Base-by-base conservation (phyloP, 2,888 invertebrate genomes). In the Chalcosyrphus nemorum region DNA sequence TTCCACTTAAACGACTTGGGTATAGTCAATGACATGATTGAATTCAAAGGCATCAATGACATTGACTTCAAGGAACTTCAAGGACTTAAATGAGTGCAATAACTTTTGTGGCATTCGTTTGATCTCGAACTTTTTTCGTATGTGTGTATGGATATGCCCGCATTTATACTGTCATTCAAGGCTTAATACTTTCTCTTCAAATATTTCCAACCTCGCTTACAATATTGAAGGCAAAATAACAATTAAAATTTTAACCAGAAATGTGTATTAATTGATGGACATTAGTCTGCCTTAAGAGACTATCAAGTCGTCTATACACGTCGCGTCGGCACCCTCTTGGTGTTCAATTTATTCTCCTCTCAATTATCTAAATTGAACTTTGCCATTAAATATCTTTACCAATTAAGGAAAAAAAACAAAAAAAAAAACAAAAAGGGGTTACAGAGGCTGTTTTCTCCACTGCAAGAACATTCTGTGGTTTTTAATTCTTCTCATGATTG, bases 311-410 rank as follows among this genome's bases (percentile, higher is more conserved):
- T 29, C 32, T 32, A n/a, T n/a, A 27, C 35, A 72, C 35, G 59
- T 66, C 71, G 72, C 35, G 59, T 66, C 71, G 72, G 74, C 84
- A 80, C 84, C 84, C 84, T 78, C 74, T 84, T 70, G 57, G 77
- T 82, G 77, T 82, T 63, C 82, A 82, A 78, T 74, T 78, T 52
- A 27, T 75, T 80, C 70, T 84, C 41, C 74, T 80, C 74, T 70
- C 65, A 75, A 84, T 84, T 80, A 84, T 80, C 74, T 80, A 84
- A 84, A 84, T 84, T 84, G 84, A 84, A 84, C 84, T 84, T 80
- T 84, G 84, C 80, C 84, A 84, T 80, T 80, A 80, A 84, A 84
- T 84, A 80, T 65, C 21, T 75, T 80, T 75, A 11, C 56, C 74
- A 84, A 75, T 84, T 75, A 75, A 84, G n/a, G n/a, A n/a, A n/a